These are phyloP conservation scores for Botrylloides violaceus DNA, from an alignment of 23 tunicate species.

Conservation along the genomic window DNA sequence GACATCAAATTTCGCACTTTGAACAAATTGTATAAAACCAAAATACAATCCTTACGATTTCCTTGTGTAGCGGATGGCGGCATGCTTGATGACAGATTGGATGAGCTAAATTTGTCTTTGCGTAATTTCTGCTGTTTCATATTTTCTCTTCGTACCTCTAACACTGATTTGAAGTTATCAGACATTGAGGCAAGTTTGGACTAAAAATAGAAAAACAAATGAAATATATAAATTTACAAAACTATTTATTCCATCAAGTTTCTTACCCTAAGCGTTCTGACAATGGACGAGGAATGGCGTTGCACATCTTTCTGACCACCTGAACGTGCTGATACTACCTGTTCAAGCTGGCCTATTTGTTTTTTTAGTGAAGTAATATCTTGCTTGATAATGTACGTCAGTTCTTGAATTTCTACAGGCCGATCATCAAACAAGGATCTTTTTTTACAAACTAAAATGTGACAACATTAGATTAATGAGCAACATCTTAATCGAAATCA, in stretches of 20 bases:
- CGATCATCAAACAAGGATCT: constrained; percentile 83
- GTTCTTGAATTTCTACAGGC: constrained; percentile 94
- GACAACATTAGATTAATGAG: background rate
- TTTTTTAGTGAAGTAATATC: constrained; percentile 74
- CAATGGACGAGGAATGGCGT: constrained; percentile 70
- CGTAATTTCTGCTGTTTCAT: constrained; percentile 89
- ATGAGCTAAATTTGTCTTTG: constrained; percentile 75
- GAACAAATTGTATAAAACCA: background rate
- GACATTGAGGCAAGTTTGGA: constrained; percentile 96
- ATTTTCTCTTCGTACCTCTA: constrained; percentile 93
- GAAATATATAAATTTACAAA: background rate
- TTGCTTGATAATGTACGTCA: constrained; percentile 96
- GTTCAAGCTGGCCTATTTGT: constrained; percentile 67
- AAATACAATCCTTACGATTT: constrained; percentile 39
- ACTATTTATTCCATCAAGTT: background rate
- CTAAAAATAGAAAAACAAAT: constrained; percentile 18
- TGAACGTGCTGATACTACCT: constrained; percentile 19
- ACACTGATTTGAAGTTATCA: constrained; percentile 81
- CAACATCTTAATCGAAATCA: background rate
- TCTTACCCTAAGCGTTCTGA: constrained; percentile 69
- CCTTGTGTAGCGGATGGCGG: constrained; percentile 78
- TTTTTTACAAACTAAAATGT: constrained; percentile 73
- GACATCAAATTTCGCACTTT: too few relatives aligned
- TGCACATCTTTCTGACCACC: constrained; percentile 59
- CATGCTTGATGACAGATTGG: constrained; percentile 55